These are phyloP conservation scores for Lapara coniferarum DNA, from an alignment of 2,888 invertebrate genomes.

Conservation along the genomic window DNA sequence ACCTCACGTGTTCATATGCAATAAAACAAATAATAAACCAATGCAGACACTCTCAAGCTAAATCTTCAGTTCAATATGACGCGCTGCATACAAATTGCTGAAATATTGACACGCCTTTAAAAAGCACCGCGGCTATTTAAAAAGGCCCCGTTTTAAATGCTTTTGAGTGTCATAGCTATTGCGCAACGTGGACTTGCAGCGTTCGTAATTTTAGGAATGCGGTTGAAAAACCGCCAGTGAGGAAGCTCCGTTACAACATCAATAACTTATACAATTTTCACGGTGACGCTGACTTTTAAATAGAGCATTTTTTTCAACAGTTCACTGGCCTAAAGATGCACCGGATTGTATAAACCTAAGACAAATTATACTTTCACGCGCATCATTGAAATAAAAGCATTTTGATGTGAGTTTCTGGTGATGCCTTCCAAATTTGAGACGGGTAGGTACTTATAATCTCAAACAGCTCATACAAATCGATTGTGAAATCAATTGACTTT, in stretches of 20 bases:
- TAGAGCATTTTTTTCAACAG: slow-evolving; percentile 17
- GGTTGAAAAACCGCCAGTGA: slow-evolving; percentile 53
- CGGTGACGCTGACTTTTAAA: slow-evolving; percentile 28
- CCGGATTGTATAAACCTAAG: background rate
- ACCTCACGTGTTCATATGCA: slow-evolving; percentile 66
- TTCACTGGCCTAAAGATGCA: slow-evolving; percentile 29
- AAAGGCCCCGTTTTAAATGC: slow-evolving; percentile 6
- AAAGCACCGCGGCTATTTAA: background rate
- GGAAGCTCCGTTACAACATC: slow-evolving; percentile 41
- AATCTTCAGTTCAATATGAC: slow-evolving; percentile 25
- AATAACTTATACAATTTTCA: slow-evolving; percentile 44
- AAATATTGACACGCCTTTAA: slow-evolving; percentile 20
- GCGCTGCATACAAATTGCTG: slow-evolving; percentile 26
- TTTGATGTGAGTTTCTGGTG: background rate
- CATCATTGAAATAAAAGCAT: background rate
- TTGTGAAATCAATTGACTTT: slow-evolving; percentile 61
- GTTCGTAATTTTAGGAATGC: slow-evolving; percentile 44
- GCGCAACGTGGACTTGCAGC: slow-evolving; percentile 38
- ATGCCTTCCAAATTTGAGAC: slow-evolving; percentile 21
- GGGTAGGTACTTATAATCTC: slow-evolving; percentile 23
- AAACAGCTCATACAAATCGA: slow-evolving; percentile 31
- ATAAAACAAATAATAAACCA: slow-evolving; percentile 64
- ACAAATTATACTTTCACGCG: slow-evolving; percentile 6
- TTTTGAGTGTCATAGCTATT: slow-evolving; percentile 36
- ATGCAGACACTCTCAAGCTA: slow-evolving; percentile 49